Conservation (phyloP, 2,113 vertebrate genomes). For the Ondatra zibethicus region DNA sequence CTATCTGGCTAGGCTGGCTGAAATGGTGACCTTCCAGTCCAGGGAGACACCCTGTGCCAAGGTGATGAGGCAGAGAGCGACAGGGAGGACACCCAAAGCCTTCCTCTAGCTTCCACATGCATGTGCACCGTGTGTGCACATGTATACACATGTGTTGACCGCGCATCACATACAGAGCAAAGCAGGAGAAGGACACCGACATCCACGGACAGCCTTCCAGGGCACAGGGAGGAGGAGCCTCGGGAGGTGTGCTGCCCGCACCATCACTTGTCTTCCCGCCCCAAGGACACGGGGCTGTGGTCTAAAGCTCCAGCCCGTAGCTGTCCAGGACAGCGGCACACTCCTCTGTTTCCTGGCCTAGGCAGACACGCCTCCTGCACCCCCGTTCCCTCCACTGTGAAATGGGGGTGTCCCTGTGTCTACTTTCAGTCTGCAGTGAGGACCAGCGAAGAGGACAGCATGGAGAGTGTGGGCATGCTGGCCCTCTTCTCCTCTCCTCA, state of each 20-base stretch:
- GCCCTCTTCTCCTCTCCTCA: neutral
- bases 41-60: neutral
- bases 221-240: neutral
- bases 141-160: neutral
- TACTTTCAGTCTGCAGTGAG: rapidly evolving
- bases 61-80: neutral
- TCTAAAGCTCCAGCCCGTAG: rapidly evolving
- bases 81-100: no score
- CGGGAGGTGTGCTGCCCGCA: neutral
- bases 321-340: rapidly evolving
- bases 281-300: rapidly evolving
- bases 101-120: neutral
- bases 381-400: neutral
- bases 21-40: neutral
- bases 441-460: neutral
- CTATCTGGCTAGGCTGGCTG: neutral
- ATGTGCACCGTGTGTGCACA: neutral
- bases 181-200: neutral
- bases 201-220: rapidly evolving
- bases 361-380: rapidly evolving
- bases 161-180: neutral
- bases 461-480: neutral
- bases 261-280: neutral
- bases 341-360: rapidly evolving
- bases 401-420: rapidly evolving